A percentile compares a stretch with the other conserved stretches of the same genome.
phyloP scores from a whole-genome alignment of 2,797 vertebrate genomes.

The Brotula barbata region DNA sequence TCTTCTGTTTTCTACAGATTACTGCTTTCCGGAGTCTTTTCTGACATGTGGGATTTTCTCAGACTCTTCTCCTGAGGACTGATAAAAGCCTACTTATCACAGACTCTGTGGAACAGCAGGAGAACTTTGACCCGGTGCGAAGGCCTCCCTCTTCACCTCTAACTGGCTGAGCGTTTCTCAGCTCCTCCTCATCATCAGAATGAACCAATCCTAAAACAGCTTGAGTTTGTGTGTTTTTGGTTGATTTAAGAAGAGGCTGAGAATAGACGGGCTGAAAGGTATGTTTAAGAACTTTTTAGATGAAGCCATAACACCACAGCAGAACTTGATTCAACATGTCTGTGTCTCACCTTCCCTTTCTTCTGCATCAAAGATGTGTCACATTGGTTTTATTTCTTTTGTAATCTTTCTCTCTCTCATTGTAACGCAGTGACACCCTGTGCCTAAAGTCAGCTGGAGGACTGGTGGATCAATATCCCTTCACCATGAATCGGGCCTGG shows the following conservation, averaged over 20 bases:
- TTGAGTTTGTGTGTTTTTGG: slow-evolving; percentile 18
- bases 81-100: slow-evolving; percentile 74
- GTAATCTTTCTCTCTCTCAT: neutral
- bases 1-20: neutral
- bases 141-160: slow-evolving; percentile 27
- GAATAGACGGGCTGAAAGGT: slow-evolving; percentile 49
- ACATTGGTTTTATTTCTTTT: neutral
- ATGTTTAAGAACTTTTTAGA: slow-evolving; percentile 15
- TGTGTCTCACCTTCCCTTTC: neutral
- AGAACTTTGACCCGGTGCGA: slow-evolving; percentile 75
- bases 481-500: slow-evolving; percentile 75
- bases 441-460: neutral
- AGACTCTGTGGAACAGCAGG: slow-evolving; percentile 11
- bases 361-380: neutral
- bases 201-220: slow-evolving; percentile 44
- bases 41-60: slow-evolving; percentile 64
- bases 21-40: slow-evolving; percentile 9
- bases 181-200: slow-evolving; percentile 28
- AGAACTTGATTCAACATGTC: neutral
- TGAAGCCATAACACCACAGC: neutral
- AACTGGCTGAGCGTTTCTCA: slow-evolving; percentile 35
- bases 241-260: slow-evolving; percentile 13
- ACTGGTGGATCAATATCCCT: neutral
- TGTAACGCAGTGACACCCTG: neutral
- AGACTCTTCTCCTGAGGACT: slow-evolving; percentile 40